Conservation (phyloP, 2,888 invertebrate species). For the Prosopocoilus inquinatus region DNA sequence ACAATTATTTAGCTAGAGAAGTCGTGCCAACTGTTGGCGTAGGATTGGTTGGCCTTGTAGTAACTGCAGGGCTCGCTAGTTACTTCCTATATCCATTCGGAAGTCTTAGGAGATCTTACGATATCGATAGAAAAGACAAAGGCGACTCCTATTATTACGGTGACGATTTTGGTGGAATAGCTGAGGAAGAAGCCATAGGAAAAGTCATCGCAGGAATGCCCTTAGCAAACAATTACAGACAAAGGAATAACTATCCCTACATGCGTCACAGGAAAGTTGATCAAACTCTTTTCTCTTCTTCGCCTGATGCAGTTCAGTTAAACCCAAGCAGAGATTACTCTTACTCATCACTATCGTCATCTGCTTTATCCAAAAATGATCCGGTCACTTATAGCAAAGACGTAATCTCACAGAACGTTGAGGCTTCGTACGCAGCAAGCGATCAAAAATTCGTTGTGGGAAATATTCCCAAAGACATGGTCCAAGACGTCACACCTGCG, state of each 20-base stretch:
- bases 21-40: constrained; percentile 80
- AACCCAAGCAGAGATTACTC: constrained; percentile 26
- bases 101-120: constrained; percentile 64
- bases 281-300: constrained; percentile 29
- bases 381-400: constrained; percentile 24
- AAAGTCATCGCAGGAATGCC: constrained; percentile 67
- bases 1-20: constrained; percentile 75
- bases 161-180: constrained; percentile 68
- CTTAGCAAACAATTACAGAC: constrained; percentile 26
- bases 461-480: constrained; percentile 59
- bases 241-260: constrained; percentile 31
- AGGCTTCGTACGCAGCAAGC: constrained; percentile 30
- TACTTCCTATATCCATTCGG: constrained; percentile 76
- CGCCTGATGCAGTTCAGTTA: constrained; percentile 37
- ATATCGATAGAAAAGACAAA: constrained; percentile 63
- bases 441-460: constrained; percentile 64
- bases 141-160: constrained; percentile 61
- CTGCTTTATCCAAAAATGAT: constrained; percentile 11
- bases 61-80: constrained; percentile 72
- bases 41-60: constrained; percentile 71
- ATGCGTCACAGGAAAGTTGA: constrained; percentile 36
- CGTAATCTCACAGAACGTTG: constrained; percentile 24
- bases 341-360: constrained; percentile 5
- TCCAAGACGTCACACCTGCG: constrained; percentile 57
- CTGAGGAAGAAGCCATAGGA: constrained; percentile 74